These are phyloP conservation scores for Turritopsis rubra DNA, from an alignment of 30 jellyfish, hydroid and myxozoan genomes.

Conservation along the genomic window DNA sequence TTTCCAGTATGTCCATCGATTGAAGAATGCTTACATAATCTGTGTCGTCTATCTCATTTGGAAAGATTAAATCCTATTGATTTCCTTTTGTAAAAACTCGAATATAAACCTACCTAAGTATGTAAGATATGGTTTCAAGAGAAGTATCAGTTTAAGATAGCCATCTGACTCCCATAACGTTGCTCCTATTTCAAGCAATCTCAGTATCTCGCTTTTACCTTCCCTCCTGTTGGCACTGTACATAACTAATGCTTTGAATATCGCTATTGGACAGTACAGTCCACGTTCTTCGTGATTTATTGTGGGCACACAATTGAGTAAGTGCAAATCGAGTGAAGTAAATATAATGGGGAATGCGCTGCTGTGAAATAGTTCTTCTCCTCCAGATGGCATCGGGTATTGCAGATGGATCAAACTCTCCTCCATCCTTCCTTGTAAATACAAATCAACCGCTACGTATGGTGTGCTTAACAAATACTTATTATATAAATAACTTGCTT, in stretches of 20 bases:
- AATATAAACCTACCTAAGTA: background rate
- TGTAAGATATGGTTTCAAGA: background rate
- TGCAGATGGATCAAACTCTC: background rate
- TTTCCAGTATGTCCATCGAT: background rate
- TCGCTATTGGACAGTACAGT: background rate
- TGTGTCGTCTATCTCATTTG: background rate
- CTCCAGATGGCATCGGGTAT: background rate
- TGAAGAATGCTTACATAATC: background rate
- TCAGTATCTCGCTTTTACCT: background rate
- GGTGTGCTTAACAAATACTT: background rate
- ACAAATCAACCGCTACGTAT: background rate
- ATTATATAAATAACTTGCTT: background rate
- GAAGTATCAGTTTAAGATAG: background rate
- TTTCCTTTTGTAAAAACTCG: background rate
- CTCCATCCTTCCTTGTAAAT: background rate
- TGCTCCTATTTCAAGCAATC: background rate
- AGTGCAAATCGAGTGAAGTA: background rate
- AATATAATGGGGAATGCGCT: background rate
- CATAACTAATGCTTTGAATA: background rate
- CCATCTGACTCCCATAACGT: background rate
- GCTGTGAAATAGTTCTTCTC: background rate
- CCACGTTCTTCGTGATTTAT: background rate
- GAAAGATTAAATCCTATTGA: background rate
- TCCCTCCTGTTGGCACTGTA: background rate
- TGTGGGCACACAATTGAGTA: too few species aligned